Evolutionary conservation across 2,888 invertebrate species (phyloP).

Genomic region (Aphidius colemani): DNA sequence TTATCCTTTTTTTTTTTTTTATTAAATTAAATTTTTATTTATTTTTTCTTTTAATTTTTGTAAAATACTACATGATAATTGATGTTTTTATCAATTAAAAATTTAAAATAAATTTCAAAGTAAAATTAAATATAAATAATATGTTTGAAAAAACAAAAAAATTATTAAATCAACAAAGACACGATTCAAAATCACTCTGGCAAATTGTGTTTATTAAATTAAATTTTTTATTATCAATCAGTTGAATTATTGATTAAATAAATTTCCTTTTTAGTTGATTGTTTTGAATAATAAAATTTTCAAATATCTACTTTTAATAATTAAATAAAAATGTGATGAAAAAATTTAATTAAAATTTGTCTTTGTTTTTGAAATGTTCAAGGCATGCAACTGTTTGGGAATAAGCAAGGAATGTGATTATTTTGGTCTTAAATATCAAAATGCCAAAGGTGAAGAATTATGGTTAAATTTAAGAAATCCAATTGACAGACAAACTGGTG

Average conservation of each 20-base stretch:
- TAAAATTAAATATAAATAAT: no score
- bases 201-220: no score
- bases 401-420: slow-evolving; percentile 87
- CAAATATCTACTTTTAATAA: no score
- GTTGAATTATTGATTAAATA: not conserved
- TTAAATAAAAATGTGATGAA: not conserved
- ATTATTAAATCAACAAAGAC: not conserved
- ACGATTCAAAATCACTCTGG: no score
- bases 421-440: slow-evolving; percentile 79
- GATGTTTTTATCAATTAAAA: no score
- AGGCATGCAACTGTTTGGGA: slow-evolving; percentile 84
- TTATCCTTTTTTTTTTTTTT: no score
- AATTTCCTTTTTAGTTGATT: not conserved
- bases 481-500: slow-evolving; percentile 74
- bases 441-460: slow-evolving; percentile 73
- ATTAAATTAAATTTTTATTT: no score
- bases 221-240: no score
- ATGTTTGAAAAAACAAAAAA: not conserved
- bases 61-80: no score
- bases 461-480: slow-evolving; percentile 89
- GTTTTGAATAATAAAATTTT: not conserved
- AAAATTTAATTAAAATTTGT: slow-evolving; percentile 7
- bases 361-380: slow-evolving; percentile 33
- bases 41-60: no score
- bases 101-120: no score